Evolutionary conservation across 2,888 invertebrate species (phyloP), one percentile per base, ranked within the genome.

Genomic region (Heliconius ethilla): DNA sequence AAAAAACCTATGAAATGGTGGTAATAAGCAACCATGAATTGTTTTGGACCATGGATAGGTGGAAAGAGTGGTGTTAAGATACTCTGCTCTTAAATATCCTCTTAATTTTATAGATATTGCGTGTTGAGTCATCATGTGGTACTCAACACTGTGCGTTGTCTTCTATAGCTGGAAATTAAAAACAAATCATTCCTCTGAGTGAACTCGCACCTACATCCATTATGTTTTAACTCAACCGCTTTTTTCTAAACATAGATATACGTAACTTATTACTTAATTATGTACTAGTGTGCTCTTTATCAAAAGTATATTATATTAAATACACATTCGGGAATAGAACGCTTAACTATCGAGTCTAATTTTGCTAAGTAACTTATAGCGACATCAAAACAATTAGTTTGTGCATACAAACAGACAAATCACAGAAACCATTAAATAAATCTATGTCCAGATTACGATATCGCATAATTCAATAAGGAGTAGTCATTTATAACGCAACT

Each of bases 401-500:
- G 9, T n/a, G 6, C n/a, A 22, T 9, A 59, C 59, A n/a, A 33
- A 59, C 15, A 27, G 72, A 72, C 72, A 33, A 72, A 33, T 33
- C 55, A 22, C 2, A 72, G 7, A 5, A 72, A 37, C 55, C 72
- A 72, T 72, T 72, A 72, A 59, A 37, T 72, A 59, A 59, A 22
- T 59, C 72, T 55, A 13, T 55, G 33, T 45, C 72, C 59, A 72
- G 55, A 72, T 72, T 59, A 59, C 72, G 59, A 25, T 59, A 72
- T 13, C 76, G 27, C 51, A 66, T 76, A 65, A 76, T 51, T 76
- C 70, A 72, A 65, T 72, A 25, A 5, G 37, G 22, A 51, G 65
- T n/a, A 59, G 72, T 37, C 70, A 76, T 76, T 72, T 76, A 72
- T 76, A 55, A 72, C 72, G 59, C 62, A 22, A 63, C 70, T 70